Conservation (phyloP, 2,113 vertebrate genomes). For the Lophura nycthemera region DNA sequence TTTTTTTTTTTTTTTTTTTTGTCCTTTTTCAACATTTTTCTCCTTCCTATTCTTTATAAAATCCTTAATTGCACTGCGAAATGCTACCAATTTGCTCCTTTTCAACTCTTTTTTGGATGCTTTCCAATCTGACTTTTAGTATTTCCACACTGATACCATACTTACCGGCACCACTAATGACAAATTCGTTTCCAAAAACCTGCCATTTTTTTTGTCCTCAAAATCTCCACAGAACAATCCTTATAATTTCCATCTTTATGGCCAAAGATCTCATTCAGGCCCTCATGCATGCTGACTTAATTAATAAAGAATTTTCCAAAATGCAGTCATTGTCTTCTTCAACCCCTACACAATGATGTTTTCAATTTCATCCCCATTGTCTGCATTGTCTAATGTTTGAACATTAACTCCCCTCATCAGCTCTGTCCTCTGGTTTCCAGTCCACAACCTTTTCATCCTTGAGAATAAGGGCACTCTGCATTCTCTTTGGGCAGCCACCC, state of each 20-base stretch:
- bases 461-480: background rate
- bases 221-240: background rate
- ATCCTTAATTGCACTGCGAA: background rate
- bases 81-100: background rate
- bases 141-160: background rate
- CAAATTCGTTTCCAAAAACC: background rate
- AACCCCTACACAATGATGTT: background rate
- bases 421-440: background rate
- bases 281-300: background rate
- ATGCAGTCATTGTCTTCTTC: background rate
- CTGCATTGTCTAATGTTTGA: background rate
- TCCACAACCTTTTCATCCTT: background rate
- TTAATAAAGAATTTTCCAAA: conserved; percentile 6
- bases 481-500: background rate
- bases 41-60: background rate
- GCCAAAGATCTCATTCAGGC: background rate
- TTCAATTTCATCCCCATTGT: background rate
- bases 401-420: background rate
- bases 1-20: background rate
- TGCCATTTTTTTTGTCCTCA: conserved; percentile 3
- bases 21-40: background rate
- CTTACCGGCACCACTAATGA: background rate
- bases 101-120: background rate
- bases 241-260: background rate
- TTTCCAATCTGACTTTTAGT: background rate